Conservation (phyloP, 1,140 invertebrate genomes). For the Zaprionus taronus region DNA sequence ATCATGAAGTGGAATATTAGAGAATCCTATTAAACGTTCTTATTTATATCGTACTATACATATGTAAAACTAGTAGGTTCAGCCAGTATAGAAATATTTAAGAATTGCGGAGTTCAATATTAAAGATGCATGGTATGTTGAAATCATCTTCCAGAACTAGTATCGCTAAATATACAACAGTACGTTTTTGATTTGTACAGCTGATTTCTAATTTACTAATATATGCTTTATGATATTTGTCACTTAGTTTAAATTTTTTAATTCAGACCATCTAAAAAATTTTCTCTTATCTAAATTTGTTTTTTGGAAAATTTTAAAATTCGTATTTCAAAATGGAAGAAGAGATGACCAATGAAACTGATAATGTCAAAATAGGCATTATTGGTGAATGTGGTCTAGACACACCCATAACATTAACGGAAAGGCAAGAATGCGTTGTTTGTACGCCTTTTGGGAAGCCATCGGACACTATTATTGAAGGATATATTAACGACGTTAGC, state of each 20-base stretch:
- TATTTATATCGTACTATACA: too few relatives aligned
- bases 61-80: too few relatives aligned
- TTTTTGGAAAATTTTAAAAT: conserved; percentile 39
- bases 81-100: too few relatives aligned
- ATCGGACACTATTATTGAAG: conserved; percentile 92
- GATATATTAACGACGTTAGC: conserved; percentile 88
- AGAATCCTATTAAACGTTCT: too few relatives aligned
- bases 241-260: neutral
- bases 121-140: too few relatives aligned
- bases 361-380: conserved; percentile 92
- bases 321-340: conserved; percentile 43
- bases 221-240: neutral
- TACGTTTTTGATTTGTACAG: neutral
- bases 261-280: neutral
- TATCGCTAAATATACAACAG: neutral
- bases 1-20: too few relatives aligned
- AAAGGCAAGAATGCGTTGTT: conserved; percentile 87
- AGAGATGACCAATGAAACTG: neutral
- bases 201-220: neutral
- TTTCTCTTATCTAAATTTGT: neutral
- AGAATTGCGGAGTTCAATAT: too few relatives aligned
- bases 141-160: too few relatives aligned
- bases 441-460: conserved; percentile 95
- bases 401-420: conserved; percentile 91
- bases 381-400: conserved; percentile 97